Conservation (phyloP, 2,888 invertebrate genomes). For the Eristalinus sepulchralis region DNA sequence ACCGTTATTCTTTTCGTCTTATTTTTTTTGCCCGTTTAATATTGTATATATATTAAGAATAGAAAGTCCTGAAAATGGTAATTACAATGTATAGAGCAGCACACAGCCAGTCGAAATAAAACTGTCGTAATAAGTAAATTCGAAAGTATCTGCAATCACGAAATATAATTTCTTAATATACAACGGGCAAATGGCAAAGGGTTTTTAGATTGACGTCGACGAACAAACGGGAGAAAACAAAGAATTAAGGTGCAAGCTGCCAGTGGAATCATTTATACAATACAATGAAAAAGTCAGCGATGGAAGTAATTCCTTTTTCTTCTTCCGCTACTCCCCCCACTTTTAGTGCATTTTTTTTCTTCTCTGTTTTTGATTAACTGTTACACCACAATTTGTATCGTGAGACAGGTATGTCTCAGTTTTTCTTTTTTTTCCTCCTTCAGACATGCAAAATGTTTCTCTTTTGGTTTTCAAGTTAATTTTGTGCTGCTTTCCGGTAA, state of each 20-base stretch:
- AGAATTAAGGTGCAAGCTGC: constrained; percentile 17
- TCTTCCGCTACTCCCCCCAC: not conserved
- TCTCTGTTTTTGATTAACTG: constrained; percentile 14
- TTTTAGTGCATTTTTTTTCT: not conserved
- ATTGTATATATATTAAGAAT: constrained; percentile 64
- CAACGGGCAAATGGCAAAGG: constrained; percentile 31
- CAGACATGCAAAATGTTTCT: constrained; percentile 60
- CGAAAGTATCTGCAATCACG: constrained; percentile 71
- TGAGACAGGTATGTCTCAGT: constrained; percentile 19
- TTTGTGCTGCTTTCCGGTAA: constrained; percentile 16
- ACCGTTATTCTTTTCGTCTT: constrained; percentile 53
- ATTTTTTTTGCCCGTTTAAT: constrained; percentile 36
- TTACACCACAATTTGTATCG: constrained; percentile 44
- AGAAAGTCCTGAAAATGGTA: constrained; percentile 65
- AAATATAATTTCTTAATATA: constrained; percentile 69
- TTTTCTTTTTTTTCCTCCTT: constrained; percentile 4
- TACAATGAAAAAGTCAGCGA: constrained; percentile 51
- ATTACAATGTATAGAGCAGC: constrained; percentile 46
- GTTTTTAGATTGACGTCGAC: not conserved
- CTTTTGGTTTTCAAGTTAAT: constrained; percentile 39
- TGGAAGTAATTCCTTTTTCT: constrained; percentile 39
- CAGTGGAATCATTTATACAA: constrained; percentile 27
- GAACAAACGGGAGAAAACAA: not conserved
- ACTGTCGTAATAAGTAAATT: constrained; percentile 68
- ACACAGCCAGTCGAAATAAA: constrained; percentile 47